Evolutionary conservation across 2,797 vertebrate species (phyloP), one percentile per base, ranked within the genome.

Genomic region (Bufotes viridis): DNA sequence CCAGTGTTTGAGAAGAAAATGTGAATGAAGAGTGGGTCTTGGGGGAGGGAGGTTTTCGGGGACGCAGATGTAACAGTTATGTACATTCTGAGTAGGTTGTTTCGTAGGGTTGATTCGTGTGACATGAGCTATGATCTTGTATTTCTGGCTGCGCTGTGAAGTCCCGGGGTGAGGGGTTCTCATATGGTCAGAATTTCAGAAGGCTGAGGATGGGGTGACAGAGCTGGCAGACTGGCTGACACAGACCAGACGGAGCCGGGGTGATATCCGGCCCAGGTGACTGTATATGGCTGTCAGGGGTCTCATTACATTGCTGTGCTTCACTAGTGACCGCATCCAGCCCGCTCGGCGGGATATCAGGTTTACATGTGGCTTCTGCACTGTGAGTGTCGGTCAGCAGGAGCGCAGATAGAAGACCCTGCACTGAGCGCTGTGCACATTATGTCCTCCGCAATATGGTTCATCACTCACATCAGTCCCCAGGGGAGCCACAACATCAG

Each of bases 141-240:
- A 76, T 14, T 51, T 22, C 49, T 51, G 9, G 12, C 49, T n/a
- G 15, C 2, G 15, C n/a, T 49, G 18, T n/a, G 22, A 1, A 34
- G 42, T 51, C 22, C 6, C 7, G 74, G 20, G 20, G 0, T 22
- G 18, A 42, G 70, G 70, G 70, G 8, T 49, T 7, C 70, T 49
- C 5, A 22, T 42, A 20, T 74, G 14, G 22, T 22, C 18, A 74
- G 57, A 24, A 67, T 24, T 67, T 24, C 63, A 67, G 82, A 85
- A 24, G n/a, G n/a, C 69, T 89, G 87, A 89, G 83, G 69, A 89
- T 89, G 63, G 84, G 55, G 87, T 89, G 83, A 81, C 20, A 29
- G 76, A 42, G 58, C 57, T 75, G 79, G 79, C 26, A 75, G 82
- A 8, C 12, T 12, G 87, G 76, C 65, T 81, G 87, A 85, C 53